Base-by-base conservation (phyloP, 2,113 vertebrate species). In the Sclerurus mexicanus region DNA sequence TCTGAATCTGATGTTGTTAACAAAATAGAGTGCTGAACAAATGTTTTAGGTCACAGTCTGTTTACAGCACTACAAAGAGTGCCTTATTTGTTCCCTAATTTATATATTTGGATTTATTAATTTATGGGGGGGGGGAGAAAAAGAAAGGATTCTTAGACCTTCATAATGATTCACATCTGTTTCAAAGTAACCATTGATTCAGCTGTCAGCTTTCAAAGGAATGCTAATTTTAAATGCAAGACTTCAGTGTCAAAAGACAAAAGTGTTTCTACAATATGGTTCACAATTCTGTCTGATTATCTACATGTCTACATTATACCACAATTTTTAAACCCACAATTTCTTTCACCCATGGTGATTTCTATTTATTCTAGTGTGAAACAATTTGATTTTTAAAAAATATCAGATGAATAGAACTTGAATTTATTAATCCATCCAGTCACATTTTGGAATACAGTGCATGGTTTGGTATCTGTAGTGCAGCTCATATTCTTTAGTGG, bases 1-100 rank as follows among this genome's bases (percentile, higher is more conserved):
- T 95, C 95, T 97, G 97, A 91, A 94, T 96, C 96, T 92, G 95
- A 97, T 93, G 84, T 77, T 96, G 81, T 94, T 97, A 97, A 96
- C 86, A 82, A 93, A 96, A 95, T 22, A 82, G 72, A 97, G 71
- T 64, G 66, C 84, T 93, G 93, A 96, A 97, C 87, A 97, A 97
- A 97, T 96, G 92, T 97, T 97, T 95, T 89, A 96, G 92, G 89
- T 90, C 95, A 97, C 91, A 95, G 79, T 87, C 92, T 96, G 88
- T 93, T 97, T 96, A 95, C 40, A 92, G n/a, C 37, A 85, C 37
- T 46, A 83, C 52, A 86, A 83, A 85, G 42, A 93, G 27, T 62
- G 40, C 25, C 87, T 90, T 94, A 63, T 91, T 91, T 87, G 66
- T 75, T 87, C 64, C 59, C 18, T 96, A 89, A 78, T 91, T 95